These are phyloP conservation scores for Cheilosia variabilis DNA, from an alignment of 2,888 invertebrate genomes.

Conservation along the genomic window DNA sequence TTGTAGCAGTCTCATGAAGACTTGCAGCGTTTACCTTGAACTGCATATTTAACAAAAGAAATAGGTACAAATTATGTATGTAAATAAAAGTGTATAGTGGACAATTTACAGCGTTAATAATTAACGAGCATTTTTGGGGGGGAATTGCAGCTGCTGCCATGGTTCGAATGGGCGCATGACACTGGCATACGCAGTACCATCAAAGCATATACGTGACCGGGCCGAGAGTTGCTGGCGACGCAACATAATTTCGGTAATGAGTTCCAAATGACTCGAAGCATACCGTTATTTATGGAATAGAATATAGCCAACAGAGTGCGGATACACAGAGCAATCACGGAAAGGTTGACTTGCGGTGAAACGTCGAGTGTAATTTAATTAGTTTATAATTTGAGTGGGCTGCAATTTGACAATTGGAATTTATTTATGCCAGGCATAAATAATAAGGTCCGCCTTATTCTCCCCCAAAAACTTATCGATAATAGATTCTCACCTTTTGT, in stretches of 20 bases:
- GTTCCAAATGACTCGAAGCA: slow-evolving; percentile 26
- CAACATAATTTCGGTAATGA: slow-evolving; percentile 29
- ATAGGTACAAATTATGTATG: slow-evolving; percentile 6
- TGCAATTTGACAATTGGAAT: too few species aligned
- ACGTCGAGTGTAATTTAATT: too few species aligned
- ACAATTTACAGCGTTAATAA: slow-evolving; percentile 58
- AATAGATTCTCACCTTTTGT: too few species aligned
- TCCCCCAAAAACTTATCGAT: too few species aligned
- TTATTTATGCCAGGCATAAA: too few species aligned
- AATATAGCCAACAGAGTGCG: not conserved
- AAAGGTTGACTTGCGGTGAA: not conserved
- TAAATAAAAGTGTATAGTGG: slow-evolving; percentile 52
- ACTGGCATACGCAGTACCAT: slow-evolving; percentile 10
- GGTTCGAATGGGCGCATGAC: slow-evolving; percentile 9
- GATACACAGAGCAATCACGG: not conserved
- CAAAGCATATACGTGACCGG: slow-evolving; percentile 40
- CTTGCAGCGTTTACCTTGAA: slow-evolving; percentile 23
- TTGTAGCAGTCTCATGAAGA: slow-evolving; percentile 9
- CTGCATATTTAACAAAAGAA: slow-evolving; percentile 14
- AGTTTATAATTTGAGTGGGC: too few species aligned
- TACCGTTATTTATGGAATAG: slow-evolving; percentile 33
- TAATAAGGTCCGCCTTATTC: too few species aligned
- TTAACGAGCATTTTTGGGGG: slow-evolving; percentile 37
- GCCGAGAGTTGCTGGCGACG: not conserved
- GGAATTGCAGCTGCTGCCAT: slow-evolving; percentile 36